Evolutionary conservation across 1,140 invertebrate species (phyloP).

Genomic region (Halesus radiatus): DNA sequence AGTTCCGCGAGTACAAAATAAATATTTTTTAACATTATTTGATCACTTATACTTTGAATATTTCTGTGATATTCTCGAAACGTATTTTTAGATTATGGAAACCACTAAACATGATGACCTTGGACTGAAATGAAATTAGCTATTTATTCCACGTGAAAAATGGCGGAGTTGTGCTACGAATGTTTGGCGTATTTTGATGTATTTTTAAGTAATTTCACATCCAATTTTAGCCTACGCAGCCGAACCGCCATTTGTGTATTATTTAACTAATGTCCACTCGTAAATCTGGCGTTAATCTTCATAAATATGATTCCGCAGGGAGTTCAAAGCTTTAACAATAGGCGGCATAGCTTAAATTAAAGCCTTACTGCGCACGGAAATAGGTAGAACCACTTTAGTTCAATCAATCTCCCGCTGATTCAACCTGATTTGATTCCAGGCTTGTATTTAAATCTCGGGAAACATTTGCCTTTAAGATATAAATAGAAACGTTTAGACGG

Average conservation of each 20-base stretch:
- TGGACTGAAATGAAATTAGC: too few species aligned
- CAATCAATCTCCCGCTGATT: constrained; percentile 6
- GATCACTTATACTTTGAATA: too few species aligned
- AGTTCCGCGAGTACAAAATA: too few species aligned
- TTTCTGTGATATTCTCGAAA: too few species aligned
- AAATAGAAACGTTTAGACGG: too few species aligned
- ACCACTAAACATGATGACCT: too few species aligned
- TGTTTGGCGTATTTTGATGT: constrained; percentile 24
- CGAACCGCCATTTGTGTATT: constrained; percentile 18
- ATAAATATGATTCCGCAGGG: constrained; percentile 24
- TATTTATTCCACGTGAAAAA: not conserved
- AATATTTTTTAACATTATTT: too few species aligned
- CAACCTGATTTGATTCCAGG: not conserved
- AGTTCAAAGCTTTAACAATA: constrained; percentile 15
- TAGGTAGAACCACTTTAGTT: too few species aligned
- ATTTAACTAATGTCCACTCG: constrained; percentile 36
- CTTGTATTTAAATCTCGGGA: not conserved
- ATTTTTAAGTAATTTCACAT: constrained; percentile 31
- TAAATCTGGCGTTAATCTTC: constrained; percentile 27
- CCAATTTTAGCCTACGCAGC: constrained; percentile 16
- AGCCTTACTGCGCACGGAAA: too few species aligned
- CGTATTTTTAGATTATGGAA: too few species aligned
- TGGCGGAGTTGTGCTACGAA: not conserved
- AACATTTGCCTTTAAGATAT: too few species aligned
- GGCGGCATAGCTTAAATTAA: not conserved